phyloP scores from a whole-genome alignment of 2,113 vertebrate species.

The Ictidomys tridecemlineatus region DNA sequence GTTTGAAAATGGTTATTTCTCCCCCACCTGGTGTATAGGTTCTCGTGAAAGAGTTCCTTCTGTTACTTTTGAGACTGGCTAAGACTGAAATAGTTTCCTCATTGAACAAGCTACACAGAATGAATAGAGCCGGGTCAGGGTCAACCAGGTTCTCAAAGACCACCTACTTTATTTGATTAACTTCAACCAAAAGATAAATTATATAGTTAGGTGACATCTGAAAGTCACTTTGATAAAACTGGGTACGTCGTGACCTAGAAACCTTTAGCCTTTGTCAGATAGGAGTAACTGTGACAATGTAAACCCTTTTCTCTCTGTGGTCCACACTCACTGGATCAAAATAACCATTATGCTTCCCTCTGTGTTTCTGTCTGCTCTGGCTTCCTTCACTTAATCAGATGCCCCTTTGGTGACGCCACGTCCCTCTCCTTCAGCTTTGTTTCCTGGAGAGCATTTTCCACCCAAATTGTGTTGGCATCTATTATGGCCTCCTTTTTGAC shows the following conservation, averaged over 20 bases:
- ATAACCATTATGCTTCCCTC: slow-evolving; percentile 12
- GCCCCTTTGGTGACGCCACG: background rate
- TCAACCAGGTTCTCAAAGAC: slow-evolving; percentile 70
- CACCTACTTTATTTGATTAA: slow-evolving; percentile 76
- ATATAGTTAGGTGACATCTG: slow-evolving; percentile 69
- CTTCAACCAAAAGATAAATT: slow-evolving; percentile 65
- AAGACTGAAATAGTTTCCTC: slow-evolving; percentile 68
- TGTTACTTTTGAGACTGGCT: slow-evolving; percentile 72
- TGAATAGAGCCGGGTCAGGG: slow-evolving; percentile 67
- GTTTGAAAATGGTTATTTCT: slow-evolving; percentile 65
- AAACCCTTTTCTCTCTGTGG: slow-evolving; percentile 12
- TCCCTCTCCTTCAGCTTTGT: background rate
- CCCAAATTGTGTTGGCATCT: background rate
- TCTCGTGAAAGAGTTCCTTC: slow-evolving; percentile 58
- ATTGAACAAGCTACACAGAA: slow-evolving; percentile 49
- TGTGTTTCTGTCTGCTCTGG: background rate
- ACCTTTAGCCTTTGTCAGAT: slow-evolving; percentile 73
- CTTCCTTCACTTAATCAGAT: slow-evolving; percentile 8
- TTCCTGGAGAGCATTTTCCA: slow-evolving; percentile 21
- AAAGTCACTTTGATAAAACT: slow-evolving; percentile 72
- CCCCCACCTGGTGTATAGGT: slow-evolving; percentile 49
- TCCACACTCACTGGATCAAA: slow-evolving; percentile 48
- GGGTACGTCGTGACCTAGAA: slow-evolving; percentile 68
- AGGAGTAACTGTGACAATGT: slow-evolving; percentile 53
- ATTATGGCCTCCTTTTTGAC: background rate